phyloP scores from a whole-genome alignment of 2,797 vertebrate species.

The Pangasius larnaudii region DNA sequence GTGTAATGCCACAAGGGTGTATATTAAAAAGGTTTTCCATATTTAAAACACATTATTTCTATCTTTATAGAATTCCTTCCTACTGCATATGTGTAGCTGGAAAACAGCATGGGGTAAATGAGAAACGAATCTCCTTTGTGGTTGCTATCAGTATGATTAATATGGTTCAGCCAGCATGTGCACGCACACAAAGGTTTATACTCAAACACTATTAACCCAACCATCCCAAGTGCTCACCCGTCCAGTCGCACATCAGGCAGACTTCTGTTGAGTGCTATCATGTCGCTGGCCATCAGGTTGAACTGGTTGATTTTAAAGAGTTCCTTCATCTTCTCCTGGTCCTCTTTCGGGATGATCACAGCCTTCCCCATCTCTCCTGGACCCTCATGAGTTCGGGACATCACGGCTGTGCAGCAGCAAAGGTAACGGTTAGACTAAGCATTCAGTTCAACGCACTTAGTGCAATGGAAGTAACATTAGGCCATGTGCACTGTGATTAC shows the following conservation, averaged over 20 bases:
- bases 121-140: neutral
- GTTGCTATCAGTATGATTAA: neutral
- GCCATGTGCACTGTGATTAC: neutral
- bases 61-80: neutral
- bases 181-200: conserved; percentile 20
- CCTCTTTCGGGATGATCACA: conserved; percentile 89
- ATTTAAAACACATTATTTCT: neutral
- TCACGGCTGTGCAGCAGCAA: conserved; percentile 83
- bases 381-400: conserved; percentile 91
- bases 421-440: neutral
- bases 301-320: conserved; percentile 99
- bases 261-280: conserved; percentile 95
- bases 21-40: neutral
- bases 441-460: neutral
- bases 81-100: neutral
- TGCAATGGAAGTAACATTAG: neutral
- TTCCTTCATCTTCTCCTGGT: conserved; percentile 98
- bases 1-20: neutral
- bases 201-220: neutral
- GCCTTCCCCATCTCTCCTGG: conserved; percentile 98
- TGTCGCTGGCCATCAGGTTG: conserved; percentile 97
- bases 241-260: conserved; percentile 94
- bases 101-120: neutral
- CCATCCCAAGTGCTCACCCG: conserved; percentile 79
- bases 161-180: neutral